These are phyloP conservation scores for Cacoxenus indagator DNA, from an alignment of 2,888 invertebrate genomes.

Conservation along the genomic window DNA sequence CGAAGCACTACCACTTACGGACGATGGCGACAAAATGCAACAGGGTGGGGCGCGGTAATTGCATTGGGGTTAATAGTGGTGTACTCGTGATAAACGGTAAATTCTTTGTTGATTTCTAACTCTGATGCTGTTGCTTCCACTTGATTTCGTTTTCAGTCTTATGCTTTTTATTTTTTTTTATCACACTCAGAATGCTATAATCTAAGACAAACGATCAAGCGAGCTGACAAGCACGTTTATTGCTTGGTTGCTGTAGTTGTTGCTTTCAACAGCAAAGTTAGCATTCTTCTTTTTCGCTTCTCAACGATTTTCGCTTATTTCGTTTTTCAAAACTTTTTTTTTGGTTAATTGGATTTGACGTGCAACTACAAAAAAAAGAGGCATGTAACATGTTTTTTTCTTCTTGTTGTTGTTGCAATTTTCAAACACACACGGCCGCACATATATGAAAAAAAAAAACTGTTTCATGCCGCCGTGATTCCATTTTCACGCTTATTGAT, in stretches of 20 bases:
- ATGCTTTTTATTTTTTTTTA: not conserved
- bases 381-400: too few relatives aligned
- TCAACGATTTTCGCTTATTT: not conserved
- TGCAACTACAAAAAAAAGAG: not conserved
- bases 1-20: too few relatives aligned
- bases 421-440: not conserved
- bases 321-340: not conserved
- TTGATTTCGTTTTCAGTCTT: too few relatives aligned
- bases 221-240: not conserved
- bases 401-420: too few relatives aligned
- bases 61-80: conserved; percentile 6
- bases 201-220: too few relatives aligned
- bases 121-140: not conserved
- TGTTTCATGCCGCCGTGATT: not conserved
- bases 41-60: conserved; percentile 21
- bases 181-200: not conserved
- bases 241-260: not conserved
- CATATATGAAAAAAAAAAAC: not conserved
- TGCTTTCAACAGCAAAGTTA: not conserved
- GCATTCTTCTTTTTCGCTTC: not conserved
- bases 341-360: conserved; percentile 1
- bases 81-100: not conserved
- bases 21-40: conserved; percentile 19
- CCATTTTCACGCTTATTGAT: not conserved
- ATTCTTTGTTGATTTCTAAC: not conserved